A percentile compares a stretch with the other conserved stretches of the same genome.
phyloP scores from a whole-genome alignment of 1,140 invertebrate genomes.

The Drosophila albomicans region DNA sequence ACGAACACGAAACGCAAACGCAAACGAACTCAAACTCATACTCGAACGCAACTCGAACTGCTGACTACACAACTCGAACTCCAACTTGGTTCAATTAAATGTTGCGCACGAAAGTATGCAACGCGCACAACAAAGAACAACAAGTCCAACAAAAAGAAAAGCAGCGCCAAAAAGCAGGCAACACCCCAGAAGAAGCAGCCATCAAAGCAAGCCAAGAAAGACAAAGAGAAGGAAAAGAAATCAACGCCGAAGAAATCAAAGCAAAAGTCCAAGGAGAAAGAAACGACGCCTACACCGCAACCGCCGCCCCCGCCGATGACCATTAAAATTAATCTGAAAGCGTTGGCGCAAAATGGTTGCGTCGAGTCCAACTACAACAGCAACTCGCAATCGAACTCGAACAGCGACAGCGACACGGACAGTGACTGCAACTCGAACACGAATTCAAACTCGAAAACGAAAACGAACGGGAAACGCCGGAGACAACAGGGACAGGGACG shows the following conservation, averaged over 20 bases:
- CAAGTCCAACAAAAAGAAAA: conserved; percentile 61
- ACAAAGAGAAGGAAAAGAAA: conserved; percentile 17
- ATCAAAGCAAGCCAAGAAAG: conserved; percentile 35
- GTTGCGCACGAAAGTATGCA: conserved; percentile 69
- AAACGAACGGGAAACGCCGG: conserved; percentile 16
- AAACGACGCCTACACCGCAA: background rate
- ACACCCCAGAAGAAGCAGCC: conserved; percentile 47
- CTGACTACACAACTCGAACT: conserved; percentile 17
- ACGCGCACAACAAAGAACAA: conserved; percentile 55
- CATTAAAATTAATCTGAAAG: conserved; percentile 72
- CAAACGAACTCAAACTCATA: conserved; percentile 37
- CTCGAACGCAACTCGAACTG: conserved; percentile 34
- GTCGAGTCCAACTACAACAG: conserved; percentile 7
- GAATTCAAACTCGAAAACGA: conserved; percentile 40
- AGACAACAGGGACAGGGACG: conserved; percentile 51
- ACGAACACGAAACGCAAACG: conserved; percentile 20
- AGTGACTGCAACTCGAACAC: conserved; percentile 49
- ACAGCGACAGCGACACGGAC: conserved; percentile 17
- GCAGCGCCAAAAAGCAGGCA: conserved; percentile 62
- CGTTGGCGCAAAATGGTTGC: conserved; percentile 44
- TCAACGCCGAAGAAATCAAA: conserved; percentile 40
- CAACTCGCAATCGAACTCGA: conserved; percentile 2
- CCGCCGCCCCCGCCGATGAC: conserved; percentile 34
- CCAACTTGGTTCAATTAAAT: conserved; percentile 10
- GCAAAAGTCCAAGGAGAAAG: conserved; percentile 11